Evolutionary conservation across 2,888 invertebrate genomes (phyloP).

Genomic region (Vanessa cardui): DNA sequence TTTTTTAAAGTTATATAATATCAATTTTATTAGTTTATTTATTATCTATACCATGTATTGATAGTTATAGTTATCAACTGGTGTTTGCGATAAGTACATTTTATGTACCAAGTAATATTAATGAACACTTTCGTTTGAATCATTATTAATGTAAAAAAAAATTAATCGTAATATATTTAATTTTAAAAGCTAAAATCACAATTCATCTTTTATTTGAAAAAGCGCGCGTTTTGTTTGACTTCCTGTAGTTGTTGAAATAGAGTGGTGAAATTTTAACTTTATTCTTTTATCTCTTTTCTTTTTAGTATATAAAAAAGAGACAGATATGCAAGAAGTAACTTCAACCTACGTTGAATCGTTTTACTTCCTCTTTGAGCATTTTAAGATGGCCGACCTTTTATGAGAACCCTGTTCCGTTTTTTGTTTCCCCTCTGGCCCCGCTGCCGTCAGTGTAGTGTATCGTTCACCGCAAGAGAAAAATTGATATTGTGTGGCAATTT

Average conservation of each 20-base stretch:
- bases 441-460: constrained; percentile 82
- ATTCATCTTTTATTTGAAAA: constrained; percentile 6
- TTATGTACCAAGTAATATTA: too few species aligned
- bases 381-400: constrained; percentile 65
- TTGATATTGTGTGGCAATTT: constrained; percentile 80
- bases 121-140: background rate
- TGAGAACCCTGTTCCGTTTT: constrained; percentile 83
- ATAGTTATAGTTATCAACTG: too few species aligned
- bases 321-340: constrained; percentile 22
- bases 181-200: background rate
- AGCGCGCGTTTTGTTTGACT: constrained; percentile 32
- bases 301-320: constrained; percentile 30
- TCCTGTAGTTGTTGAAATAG: constrained; percentile 16
- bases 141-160: background rate
- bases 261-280: constrained; percentile 31
- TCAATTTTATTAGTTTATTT: too few species aligned
- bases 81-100: too few species aligned
- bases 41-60: too few species aligned
- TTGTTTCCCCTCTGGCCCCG: constrained; percentile 82
- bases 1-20: too few species aligned
- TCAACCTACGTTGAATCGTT: constrained; percentile 13
- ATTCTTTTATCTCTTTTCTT: constrained; percentile 43
- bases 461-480: constrained; percentile 82
- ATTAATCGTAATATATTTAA: background rate
- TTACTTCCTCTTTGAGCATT: constrained; percentile 32